Conservation (phyloP, 37 sponge, comb jelly and placozoan species). For the Tethya wilhelma region DNA sequence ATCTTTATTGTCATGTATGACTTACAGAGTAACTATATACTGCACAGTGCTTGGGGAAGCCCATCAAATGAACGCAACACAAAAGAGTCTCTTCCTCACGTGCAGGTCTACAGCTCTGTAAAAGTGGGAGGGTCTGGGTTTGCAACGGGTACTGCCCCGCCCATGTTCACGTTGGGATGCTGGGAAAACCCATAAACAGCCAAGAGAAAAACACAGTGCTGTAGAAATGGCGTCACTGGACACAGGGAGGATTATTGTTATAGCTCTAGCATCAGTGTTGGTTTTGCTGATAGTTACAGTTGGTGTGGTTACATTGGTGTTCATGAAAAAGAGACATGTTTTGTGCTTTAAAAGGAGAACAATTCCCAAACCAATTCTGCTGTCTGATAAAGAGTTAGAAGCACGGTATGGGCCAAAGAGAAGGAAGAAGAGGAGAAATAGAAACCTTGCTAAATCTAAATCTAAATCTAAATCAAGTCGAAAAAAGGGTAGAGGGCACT, state of each 20-base stretch:
- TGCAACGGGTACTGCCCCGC: constrained; percentile 8
- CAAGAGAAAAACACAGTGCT: too few species aligned
- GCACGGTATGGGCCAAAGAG: neutral
- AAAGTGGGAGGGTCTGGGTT: constrained; percentile 50
- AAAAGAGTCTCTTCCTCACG: too few species aligned
- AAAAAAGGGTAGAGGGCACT: neutral
- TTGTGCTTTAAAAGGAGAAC: constrained; percentile 49
- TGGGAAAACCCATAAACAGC: too few species aligned
- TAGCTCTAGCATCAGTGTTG: constrained; percentile 31
- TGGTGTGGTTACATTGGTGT: constrained; percentile 6
- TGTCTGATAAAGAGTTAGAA: constrained; percentile 13
- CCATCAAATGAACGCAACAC: too few species aligned
- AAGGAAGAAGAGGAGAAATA: constrained; percentile 5
- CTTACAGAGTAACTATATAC: too few species aligned
- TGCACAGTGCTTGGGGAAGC: too few species aligned
- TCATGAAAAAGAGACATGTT: constrained; percentile 18
- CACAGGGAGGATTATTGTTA: neutral
- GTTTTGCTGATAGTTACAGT: constrained; percentile 22
- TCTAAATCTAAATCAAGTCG: constrained; percentile 1
- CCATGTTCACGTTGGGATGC: constrained; percentile 8
- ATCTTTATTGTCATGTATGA: too few species aligned
- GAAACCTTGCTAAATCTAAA: neutral
- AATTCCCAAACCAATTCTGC: constrained; percentile 15
- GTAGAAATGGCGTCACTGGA: neutral
- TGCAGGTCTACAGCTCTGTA: neutral